Base-by-base conservation (phyloP, 1,140 invertebrate genomes). In the Tetragonula clypearis region DNA sequence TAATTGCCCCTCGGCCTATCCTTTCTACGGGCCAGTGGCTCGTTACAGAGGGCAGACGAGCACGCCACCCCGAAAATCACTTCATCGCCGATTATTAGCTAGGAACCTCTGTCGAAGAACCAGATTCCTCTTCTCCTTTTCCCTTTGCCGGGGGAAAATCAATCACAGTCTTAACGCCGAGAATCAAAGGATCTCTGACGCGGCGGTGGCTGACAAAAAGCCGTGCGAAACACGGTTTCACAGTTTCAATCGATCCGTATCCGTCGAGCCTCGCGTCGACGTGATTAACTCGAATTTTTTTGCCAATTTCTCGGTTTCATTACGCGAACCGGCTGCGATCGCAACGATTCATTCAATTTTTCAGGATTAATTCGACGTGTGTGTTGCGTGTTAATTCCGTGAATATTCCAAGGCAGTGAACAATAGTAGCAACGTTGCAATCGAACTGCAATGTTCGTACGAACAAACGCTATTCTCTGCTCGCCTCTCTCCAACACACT, bases 1-100 rank as follows among this genome's bases (percentile, higher is more conserved):
- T 89, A 89, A 89, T 86, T 86, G 88, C 87, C 88, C 88, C 77
- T 89, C 77, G 88, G 84, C 87, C 87, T 71, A 86, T 86, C 81
- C 88, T 75, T 75, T 66, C 79, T n/a, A 62, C 53, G 26, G n/a
- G 26, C 65, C 62, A 68, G 9, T n/a, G 53, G 23, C 62, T n/a
- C 82, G 76, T 55, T 55, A 60, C 53, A 73, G 21, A 73, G 77
- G 41, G 30, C 53, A 41, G 15, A 75, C 56, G 15, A 30, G 49
- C 12, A 77, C 26, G 53, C 56, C 56, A 75, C 79, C 84, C 84
- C 84, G 78, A 85, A 85, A 85, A 85, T 85, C 79, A 55, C 30
- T n/a, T 72, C 35, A 35, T 35, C 41, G 41, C 41, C 76, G 74
- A 58, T 58, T 76, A 74, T 56, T 55, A 55, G 3, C 62, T 65